Percentiles rank a stretch among this genome's conserved stretches.
Evolutionary conservation across 2,797 vertebrate genomes (phyloP).

Genomic region (Paramormyrops hopkinsi): DNA sequence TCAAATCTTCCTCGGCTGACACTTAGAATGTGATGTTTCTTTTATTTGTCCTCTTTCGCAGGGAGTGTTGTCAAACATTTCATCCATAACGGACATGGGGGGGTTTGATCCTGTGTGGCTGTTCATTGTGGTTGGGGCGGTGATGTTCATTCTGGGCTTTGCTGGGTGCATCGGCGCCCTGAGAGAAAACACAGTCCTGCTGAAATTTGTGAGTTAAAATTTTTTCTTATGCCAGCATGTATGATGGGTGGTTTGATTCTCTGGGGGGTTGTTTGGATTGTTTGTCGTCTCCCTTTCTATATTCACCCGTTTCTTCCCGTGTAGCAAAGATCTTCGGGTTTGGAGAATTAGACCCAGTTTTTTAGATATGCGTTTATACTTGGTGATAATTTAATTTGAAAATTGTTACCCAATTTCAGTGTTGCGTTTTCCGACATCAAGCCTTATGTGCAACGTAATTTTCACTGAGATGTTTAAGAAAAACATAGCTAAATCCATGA

Average conservation of each 20-base stretch:
- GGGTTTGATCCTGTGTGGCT: conserved; percentile 91
- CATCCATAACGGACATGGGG: conserved; percentile 82
- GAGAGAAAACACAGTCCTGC: conserved; percentile 81
- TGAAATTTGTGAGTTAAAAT: conserved; percentile 80
- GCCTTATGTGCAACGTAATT: neutral
- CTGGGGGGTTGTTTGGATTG: neutral
- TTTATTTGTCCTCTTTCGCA: conserved; percentile 38
- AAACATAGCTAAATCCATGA: too few species aligned
- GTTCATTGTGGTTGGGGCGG: conserved; percentile 80
- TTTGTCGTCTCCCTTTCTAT: neutral
- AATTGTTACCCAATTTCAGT: neutral
- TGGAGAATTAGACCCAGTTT: neutral
- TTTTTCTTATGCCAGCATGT: neutral
- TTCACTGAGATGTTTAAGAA: neutral
- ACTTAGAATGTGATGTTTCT: neutral
- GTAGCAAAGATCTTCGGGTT: neutral
- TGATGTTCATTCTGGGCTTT: conserved; percentile 87
- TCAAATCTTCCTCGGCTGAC: neutral
- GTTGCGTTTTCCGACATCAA: neutral
- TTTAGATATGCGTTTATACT: neutral
- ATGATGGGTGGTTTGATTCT: neutral
- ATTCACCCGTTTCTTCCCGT: neutral
- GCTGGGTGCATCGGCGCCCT: conserved; percentile 86
- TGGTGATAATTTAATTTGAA: neutral
- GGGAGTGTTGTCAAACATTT: conserved; percentile 86